Evolutionary conservation across 2,888 invertebrate genomes (phyloP), one percentile per base, ranked within the genome.

Genomic region (Minunthozetes semirufus): DNA sequence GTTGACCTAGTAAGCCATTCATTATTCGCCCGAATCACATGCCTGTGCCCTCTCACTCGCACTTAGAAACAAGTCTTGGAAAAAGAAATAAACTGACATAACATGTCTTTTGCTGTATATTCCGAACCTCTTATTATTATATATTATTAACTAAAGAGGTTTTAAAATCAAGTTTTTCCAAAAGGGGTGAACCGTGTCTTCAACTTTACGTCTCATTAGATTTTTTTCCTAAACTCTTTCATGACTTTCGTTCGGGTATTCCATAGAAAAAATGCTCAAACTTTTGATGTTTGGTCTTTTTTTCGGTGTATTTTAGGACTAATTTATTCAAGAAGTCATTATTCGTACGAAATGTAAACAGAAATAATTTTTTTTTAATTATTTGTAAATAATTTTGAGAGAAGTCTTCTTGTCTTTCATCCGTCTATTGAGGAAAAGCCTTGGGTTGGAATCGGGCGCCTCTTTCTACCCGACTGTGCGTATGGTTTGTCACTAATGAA

Each of bases 1-100:
- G 19, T 61, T 61, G 61, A 61, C 61, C 61, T 61, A 61, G 19
- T 61, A 61, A 61, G 29, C 61, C 29, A 61, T 27, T 61, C 27
- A 61, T 25, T 61, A 15, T 9, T 9, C n/a, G 50, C 4, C n/a
- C 11, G 42, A 42, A 42, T 42, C 42, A 42, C 11, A 42, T 42
- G 42, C 50, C 50, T 50, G 50, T 50, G n/a, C 50, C 50, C n/a
- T 19, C 50, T 19, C 50, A n/a, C n/a, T 19, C 50, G 19, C 50
- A n/a, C n/a, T 19, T 19, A 50, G 50, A n/a, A 50, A 50, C 50
- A 50, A 9, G 19, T 19, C n/a, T 9, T 50, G 0, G 2, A 17
- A 19, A n/a, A 19, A 50, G 50, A 50, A 50, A 50, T n/a, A 50
- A n/a, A 50, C 50, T 50, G 19, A 50, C 19, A 50, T n/a, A 50